Evolutionary conservation across 2,888 invertebrate genomes (phyloP), one percentile per base, ranked within the genome.

Genomic region (Chelonus formosanus): DNA sequence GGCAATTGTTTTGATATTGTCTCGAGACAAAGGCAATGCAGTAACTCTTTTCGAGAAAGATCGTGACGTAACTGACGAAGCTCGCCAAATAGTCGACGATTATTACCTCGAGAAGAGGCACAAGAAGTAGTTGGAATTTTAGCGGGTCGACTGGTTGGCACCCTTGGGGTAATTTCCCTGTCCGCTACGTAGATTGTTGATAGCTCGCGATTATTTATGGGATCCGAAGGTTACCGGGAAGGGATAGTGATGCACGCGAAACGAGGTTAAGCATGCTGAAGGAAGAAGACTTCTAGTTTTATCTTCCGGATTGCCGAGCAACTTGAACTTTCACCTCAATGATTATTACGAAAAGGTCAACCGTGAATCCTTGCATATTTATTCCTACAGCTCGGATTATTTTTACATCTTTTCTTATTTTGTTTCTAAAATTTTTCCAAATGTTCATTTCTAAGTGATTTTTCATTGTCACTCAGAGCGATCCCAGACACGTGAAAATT

Each of bases 131-230:
- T 44, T 57, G 57, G 34, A 47, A 58, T 45, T 52, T 58, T n/a
- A 58, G 58, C 58, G 58, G 58, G 62, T 62, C 66, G 66, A 57
- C 56, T 56, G 40, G 47, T 67, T 67, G 65, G 69, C 65, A 67
- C 67, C 65, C 67, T 60, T 50, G 32, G 60, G 53, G 67, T 54
- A 63, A 63, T 63, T 67, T 58, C 55, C 64, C 67, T 65, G 62
- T 59, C 61, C 58, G 62, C 67, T 65, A 48, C 62, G 52, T 66
- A 65, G 63, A 70, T 70, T 70, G 61, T 73, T 67, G 53, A 67
- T 71, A 70, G 69, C 68, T 69, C 63, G 64, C 47, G 69, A 67
- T 73, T 72, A 73, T 73, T 73, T 70, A 73, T 69, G 68, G 65
- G 48, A 8, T 43, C 43, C 35, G 65, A 63, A 70, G 63, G 65